A percentile compares a stretch with the other conserved stretches of the same genome.
Conservation (phyloP, 1,140 invertebrate genomes). For the Brevipalpus yothersi region DNA sequence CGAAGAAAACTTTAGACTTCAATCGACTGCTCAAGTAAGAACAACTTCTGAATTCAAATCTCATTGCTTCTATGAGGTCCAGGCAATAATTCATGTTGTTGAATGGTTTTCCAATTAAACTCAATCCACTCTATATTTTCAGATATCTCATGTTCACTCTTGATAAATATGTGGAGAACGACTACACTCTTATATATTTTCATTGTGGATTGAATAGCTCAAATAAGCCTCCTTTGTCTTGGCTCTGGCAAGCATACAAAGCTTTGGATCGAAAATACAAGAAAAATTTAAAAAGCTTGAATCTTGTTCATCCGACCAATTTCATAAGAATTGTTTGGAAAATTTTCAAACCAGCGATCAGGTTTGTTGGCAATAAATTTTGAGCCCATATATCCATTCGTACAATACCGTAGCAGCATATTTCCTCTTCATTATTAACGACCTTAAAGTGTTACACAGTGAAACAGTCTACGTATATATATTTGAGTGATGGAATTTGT, state of each 20-base stretch:
- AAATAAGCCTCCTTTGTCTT: slow-evolving; percentile 83
- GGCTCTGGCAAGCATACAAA: slow-evolving; percentile 92
- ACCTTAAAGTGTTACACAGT: too few relatives aligned
- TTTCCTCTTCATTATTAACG: too few relatives aligned
- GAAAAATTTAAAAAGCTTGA: slow-evolving; percentile 94
- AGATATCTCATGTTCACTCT: slow-evolving; percentile 84
- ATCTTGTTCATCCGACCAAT: slow-evolving; percentile 91
- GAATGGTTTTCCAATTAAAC: neutral
- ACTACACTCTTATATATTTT: slow-evolving; percentile 97
- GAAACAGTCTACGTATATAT: too few relatives aligned
- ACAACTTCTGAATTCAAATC: neutral
- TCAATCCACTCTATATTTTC: slow-evolving; percentile 1
- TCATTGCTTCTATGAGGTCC: neutral
- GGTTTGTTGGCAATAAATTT: slow-evolving; percentile 21
- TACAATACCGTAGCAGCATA: too few relatives aligned
- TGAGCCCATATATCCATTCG: too few relatives aligned
- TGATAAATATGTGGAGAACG: slow-evolving; percentile 93
- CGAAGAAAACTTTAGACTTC: slow-evolving; percentile 56
- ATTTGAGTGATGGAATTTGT: neutral
- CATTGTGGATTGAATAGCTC: slow-evolving; percentile 87
- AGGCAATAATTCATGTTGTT: neutral
- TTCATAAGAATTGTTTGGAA: slow-evolving; percentile 90
- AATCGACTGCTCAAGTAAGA: slow-evolving; percentile 49
- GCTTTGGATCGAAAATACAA: slow-evolving; percentile 95
- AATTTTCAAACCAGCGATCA: slow-evolving; percentile 78